Conservation (phyloP, 2,113 vertebrate genomes). For the Dendropsophus ebraccatus region DNA sequence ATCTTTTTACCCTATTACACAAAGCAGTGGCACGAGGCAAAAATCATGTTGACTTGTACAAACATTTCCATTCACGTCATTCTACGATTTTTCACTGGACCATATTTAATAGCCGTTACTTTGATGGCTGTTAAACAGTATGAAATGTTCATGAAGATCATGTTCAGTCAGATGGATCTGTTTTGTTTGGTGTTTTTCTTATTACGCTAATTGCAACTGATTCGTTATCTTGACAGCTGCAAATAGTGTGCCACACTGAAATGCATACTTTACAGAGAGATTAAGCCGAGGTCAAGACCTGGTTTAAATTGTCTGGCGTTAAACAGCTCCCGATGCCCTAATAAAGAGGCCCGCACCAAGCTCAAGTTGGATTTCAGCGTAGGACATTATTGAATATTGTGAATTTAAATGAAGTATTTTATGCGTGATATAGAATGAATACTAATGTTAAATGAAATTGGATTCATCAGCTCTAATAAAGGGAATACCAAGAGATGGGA, state of each 20-base stretch:
- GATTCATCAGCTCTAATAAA: constrained; percentile 47
- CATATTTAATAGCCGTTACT: constrained; percentile 34
- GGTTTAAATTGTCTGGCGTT: constrained; percentile 44
- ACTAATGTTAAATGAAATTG: constrained; percentile 37
- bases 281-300: constrained; percentile 39
- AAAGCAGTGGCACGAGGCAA: neutral
- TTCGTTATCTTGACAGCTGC: constrained; percentile 36
- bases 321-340: constrained; percentile 34
- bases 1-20: neutral
- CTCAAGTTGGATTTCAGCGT: constrained; percentile 43
- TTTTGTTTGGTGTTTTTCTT: constrained; percentile 56
- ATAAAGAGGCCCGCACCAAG: constrained; percentile 39
- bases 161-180: constrained; percentile 43
- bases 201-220: constrained; percentile 54
- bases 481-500: constrained; percentile 42
- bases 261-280: constrained; percentile 53
- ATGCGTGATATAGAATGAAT: constrained; percentile 44
- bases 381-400: constrained; percentile 44
- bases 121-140: constrained; percentile 46
- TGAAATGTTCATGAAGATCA: constrained; percentile 11
- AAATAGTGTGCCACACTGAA: constrained; percentile 31
- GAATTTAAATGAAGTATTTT: constrained; percentile 55
- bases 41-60: neutral
- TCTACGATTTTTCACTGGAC: constrained; percentile 1
- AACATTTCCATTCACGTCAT: neutral